Evolutionary conservation across 1,140 invertebrate species (phyloP).

Genomic region (Drosophila kikkawai): DNA sequence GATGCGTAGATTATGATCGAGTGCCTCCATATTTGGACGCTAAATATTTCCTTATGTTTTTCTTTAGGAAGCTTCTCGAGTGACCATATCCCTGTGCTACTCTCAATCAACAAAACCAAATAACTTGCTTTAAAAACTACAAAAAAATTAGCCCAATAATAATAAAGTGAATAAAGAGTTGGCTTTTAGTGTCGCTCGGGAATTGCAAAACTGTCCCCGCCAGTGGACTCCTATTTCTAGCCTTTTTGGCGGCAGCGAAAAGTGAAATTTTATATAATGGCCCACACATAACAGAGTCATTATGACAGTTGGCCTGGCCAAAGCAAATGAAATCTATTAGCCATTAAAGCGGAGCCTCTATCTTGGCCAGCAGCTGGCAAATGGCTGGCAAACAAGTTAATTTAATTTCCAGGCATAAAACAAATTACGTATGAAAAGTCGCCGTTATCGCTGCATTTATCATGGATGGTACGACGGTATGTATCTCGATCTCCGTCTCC

Average conservation of each 20-base stretch:
- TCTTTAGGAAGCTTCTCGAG: background rate
- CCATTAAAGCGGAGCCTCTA: constrained; percentile 51
- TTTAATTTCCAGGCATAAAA: constrained; percentile 81
- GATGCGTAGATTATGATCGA: constrained; percentile 21
- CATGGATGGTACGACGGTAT: constrained; percentile 21
- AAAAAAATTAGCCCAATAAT: background rate
- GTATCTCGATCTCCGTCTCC: constrained; percentile 9
- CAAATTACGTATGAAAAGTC: constrained; percentile 78
- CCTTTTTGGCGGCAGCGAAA: constrained; percentile 62
- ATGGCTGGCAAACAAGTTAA: constrained; percentile 72
- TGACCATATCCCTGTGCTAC: background rate
- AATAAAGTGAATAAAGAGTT: constrained; percentile 3
- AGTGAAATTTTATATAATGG: constrained; percentile 80
- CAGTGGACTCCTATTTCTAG: constrained; percentile 23
- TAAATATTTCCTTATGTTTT: constrained; percentile 10
- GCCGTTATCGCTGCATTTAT: constrained; percentile 76
- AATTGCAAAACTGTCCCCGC: constrained; percentile 56
- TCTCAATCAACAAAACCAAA: background rate
- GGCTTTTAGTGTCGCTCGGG: constrained; percentile 35
- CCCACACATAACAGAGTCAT: constrained; percentile 71
- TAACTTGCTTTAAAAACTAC: too few species aligned
- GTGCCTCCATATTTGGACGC: constrained; percentile 8
- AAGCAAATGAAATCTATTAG: constrained; percentile 74
- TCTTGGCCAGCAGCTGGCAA: constrained; percentile 43
- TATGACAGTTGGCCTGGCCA: constrained; percentile 75